Percentiles rank a stretch among this genome's conserved stretches.
These are phyloP conservation scores for Morpho helenor DNA, from an alignment of 2,888 invertebrate species.

Conservation along the genomic window DNA sequence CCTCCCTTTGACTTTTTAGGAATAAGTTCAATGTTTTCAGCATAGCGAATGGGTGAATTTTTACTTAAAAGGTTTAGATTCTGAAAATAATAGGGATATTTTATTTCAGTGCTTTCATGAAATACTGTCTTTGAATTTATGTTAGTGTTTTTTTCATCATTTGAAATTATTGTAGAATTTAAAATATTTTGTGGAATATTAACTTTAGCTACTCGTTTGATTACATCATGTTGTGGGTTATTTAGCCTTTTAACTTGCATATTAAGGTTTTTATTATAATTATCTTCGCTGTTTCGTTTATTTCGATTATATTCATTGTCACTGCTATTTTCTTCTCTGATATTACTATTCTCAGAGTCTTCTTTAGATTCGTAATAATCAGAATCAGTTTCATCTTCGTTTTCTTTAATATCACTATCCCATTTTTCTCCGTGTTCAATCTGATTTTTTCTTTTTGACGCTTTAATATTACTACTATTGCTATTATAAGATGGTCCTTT, in stretches of 20 bases:
- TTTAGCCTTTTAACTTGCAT: too few species aligned
- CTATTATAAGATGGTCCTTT: slow-evolving; percentile 53
- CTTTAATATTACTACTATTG: slow-evolving; percentile 49
- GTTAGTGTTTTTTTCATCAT: slow-evolving; percentile 32
- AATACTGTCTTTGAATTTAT: slow-evolving; percentile 12
- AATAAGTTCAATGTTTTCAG: slow-evolving; percentile 80
- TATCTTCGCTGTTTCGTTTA: slow-evolving; percentile 38
- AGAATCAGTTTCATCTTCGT: slow-evolving; percentile 44
- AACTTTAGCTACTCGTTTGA: slow-evolving; percentile 40
- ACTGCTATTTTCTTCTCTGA: slow-evolving; percentile 32
- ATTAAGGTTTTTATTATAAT: slow-evolving; percentile 1
- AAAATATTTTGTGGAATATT: too few species aligned
- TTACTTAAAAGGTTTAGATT: slow-evolving; percentile 53
- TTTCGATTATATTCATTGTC: slow-evolving; percentile 23
- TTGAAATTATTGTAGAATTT: slow-evolving; percentile 33
- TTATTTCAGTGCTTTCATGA: slow-evolving; percentile 39
- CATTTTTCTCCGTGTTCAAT: slow-evolving; percentile 55
- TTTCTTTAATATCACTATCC: slow-evolving; percentile 52
- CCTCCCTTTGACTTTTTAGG: slow-evolving; percentile 82
- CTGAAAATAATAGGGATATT: slow-evolving; percentile 84
- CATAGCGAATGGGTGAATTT: slow-evolving; percentile 83
- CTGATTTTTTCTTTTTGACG: slow-evolving; percentile 49
- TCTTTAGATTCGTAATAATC: slow-evolving; percentile 54
- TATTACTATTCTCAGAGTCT: slow-evolving; percentile 41
- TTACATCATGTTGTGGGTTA: slow-evolving; percentile 38